A percentile compares a stretch with the other conserved stretches of the same genome.
phyloP scores from a whole-genome alignment of 2,113 vertebrate genomes.

The Riparia riparia region DNA sequence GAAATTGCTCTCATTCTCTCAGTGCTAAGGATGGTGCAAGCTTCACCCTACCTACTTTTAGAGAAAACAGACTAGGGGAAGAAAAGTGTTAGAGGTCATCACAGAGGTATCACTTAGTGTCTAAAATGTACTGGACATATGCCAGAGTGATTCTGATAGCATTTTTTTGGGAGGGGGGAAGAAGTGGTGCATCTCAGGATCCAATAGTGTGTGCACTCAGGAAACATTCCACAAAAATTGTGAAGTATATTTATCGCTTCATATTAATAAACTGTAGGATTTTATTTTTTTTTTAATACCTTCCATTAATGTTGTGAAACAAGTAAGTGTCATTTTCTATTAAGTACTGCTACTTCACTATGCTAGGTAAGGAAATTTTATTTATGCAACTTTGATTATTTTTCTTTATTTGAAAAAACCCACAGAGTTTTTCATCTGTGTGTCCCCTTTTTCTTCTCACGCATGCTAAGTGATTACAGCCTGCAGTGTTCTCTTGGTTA shows the following conservation, averaged over 20 bases:
- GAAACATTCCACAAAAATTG: neutral
- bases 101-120: neutral
- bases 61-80: neutral
- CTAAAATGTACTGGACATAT: neutral
- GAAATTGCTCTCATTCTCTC: slow-evolving; percentile 51
- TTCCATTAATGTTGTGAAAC: neutral
- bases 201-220: neutral
- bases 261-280: neutral
- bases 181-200: neutral
- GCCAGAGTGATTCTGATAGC: neutral
- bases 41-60: slow-evolving; percentile 23
- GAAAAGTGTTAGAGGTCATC: slow-evolving; percentile 16
- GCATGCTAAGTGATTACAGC: neutral
- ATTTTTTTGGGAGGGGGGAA: neutral
- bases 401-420: neutral
- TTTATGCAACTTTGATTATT: neutral
- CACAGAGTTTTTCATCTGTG: neutral
- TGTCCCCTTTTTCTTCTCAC: neutral
- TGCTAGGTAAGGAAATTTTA: neutral
- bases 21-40: slow-evolving; percentile 17
- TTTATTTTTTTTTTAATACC: neutral
- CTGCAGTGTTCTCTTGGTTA: neutral
- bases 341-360: neutral
- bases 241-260: neutral
- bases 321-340: neutral